These are phyloP conservation scores for Poeciliopsis infans DNA, from an alignment of 2,797 vertebrate genomes.

Conservation along the genomic window DNA sequence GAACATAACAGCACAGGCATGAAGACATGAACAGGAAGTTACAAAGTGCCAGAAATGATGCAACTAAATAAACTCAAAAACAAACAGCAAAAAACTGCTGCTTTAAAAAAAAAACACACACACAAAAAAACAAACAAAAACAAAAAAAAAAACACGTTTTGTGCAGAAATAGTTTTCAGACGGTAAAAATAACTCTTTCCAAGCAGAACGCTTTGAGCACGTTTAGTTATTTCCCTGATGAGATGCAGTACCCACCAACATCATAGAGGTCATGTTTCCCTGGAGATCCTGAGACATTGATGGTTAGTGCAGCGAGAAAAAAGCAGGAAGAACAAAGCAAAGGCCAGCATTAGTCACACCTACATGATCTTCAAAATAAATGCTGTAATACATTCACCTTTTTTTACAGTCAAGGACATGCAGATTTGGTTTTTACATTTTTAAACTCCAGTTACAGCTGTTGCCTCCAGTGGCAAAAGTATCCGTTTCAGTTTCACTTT, in stretches of 20 bases:
- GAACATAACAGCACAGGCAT: neutral
- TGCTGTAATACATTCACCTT: neutral
- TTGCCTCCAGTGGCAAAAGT: neutral
- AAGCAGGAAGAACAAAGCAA: constrained; percentile 53
- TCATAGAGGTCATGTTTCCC: constrained; percentile 73
- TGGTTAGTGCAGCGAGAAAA: constrained; percentile 50
- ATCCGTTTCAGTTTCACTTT: neutral
- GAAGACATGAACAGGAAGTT: neutral
- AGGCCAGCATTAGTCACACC: constrained; percentile 53
- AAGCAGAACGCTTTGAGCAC: neutral
- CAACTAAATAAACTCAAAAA: neutral
- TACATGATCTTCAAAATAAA: constrained; percentile 15
- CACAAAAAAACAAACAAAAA: neutral
- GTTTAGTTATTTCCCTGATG: neutral
- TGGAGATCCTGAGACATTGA: constrained; percentile 70
- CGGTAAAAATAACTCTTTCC: neutral
- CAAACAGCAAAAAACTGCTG: neutral
- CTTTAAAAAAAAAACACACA: neutral
- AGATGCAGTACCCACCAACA: constrained; percentile 67
- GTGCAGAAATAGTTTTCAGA: neutral
- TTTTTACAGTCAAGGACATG: constrained; percentile 1
- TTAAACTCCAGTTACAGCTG: neutral
- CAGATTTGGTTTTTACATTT: neutral
- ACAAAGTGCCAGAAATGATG: neutral
- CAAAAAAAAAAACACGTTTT: too few relatives aligned